Evolutionary conservation across 2,797 vertebrate genomes (phyloP).

Genomic region (Paguma larvata): DNA sequence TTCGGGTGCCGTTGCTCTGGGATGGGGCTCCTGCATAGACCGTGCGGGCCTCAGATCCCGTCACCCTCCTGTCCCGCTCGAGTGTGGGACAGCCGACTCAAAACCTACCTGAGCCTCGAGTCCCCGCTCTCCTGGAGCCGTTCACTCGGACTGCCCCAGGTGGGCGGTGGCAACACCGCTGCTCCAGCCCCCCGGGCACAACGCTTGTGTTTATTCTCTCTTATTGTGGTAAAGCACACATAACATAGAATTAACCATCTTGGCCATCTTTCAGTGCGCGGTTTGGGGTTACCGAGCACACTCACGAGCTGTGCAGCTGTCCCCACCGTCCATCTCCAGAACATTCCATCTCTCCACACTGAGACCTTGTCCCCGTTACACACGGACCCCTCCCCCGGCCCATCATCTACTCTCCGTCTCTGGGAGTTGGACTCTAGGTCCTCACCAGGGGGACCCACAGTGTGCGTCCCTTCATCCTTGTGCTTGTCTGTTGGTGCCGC

Average conservation of each 20-base stretch:
- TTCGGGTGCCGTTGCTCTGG: neutral
- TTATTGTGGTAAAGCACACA: neutral
- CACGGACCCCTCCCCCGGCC: neutral
- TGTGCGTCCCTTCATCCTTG: neutral
- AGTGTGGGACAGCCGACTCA: neutral
- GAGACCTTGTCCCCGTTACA: neutral
- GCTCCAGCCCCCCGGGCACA: no score
- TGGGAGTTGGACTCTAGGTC: neutral
- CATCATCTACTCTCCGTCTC: neutral
- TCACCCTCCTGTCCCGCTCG: neutral
- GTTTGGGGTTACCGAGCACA: neutral
- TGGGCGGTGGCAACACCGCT: neutral
- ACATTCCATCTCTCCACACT: neutral
- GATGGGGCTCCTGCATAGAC: rapidly evolving
- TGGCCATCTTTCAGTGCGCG: neutral
- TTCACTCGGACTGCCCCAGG: rapidly evolving
- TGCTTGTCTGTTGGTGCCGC: neutral
- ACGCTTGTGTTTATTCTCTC: no score
- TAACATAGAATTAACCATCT: neutral
- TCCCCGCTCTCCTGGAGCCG: neutral
- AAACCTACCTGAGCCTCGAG: rapidly evolving
- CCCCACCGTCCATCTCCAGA: neutral
- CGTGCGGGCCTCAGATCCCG: neutral
- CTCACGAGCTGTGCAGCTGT: neutral
- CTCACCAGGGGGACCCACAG: neutral